These are phyloP conservation scores for Bungarus multicinctus DNA, from an alignment of 2,113 vertebrate species.

Conservation along the genomic window DNA sequence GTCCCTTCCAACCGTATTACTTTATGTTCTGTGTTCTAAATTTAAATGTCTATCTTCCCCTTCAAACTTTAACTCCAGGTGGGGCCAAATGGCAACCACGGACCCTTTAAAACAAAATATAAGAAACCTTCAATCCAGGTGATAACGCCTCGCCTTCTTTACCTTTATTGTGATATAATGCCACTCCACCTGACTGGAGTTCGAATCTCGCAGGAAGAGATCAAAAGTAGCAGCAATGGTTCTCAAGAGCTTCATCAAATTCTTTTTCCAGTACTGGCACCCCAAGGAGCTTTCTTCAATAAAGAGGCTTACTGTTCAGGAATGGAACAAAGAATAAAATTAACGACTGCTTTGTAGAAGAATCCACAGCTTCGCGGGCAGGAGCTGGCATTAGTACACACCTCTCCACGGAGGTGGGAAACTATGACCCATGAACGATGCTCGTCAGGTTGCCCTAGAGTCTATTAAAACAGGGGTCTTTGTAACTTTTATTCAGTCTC, in stretches of 20 bases:
- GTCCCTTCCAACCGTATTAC: neutral
- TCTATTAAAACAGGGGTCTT: neutral
- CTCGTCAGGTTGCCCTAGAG: neutral
- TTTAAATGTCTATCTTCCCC: neutral
- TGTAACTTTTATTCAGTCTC: too few species aligned
- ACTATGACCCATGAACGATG: neutral
- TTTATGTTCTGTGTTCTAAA: too few species aligned
- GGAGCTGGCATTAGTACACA: neutral
- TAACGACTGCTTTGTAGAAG: neutral
- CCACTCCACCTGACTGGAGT: constrained; percentile 26
- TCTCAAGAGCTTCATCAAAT: constrained; percentile 60
- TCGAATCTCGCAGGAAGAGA: constrained; percentile 64
- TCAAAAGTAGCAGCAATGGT: constrained; percentile 65
- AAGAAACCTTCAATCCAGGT: neutral
- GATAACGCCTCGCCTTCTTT: neutral
- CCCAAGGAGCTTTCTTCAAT: constrained; percentile 78
- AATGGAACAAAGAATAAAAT: neutral
- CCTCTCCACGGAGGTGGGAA: neutral
- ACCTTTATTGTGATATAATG: constrained; percentile 82
- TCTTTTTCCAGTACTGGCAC: constrained; percentile 66
- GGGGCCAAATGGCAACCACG: neutral
- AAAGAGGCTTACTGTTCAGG: constrained; percentile 74
- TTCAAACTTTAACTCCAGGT: neutral
- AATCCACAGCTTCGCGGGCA: neutral
- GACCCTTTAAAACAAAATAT: neutral